Evolutionary conservation across 2,797 vertebrate species (phyloP), one percentile per base, ranked within the genome.

Genomic region (Leptatherina wallacei): DNA sequence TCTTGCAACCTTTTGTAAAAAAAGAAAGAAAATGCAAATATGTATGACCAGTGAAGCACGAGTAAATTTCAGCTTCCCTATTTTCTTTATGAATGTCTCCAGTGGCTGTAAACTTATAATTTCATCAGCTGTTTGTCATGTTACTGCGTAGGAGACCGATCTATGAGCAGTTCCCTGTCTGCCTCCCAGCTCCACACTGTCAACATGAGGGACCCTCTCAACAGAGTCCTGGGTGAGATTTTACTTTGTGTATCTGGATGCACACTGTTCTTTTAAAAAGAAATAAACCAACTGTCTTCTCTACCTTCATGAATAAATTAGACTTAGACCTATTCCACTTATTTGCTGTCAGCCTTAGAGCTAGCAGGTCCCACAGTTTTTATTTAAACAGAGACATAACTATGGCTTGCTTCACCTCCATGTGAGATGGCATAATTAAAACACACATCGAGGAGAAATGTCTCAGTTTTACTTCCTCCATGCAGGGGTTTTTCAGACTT

Each of bases 131-230:
- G 42, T 62, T 59, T 47, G 2, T 72, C 30, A 0, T 32, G 22
- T 75, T 59, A 0, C 55, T 1, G 64, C 67, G 14, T 60, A 95
- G 95, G 95, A 54, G 98, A 99, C 81, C 94, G 97, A 35, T 96
- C 97, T 0, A 98, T 99, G 97, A 99, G 96, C 93, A 98, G 92
- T 84, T 98, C 97, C 0, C 94, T 99, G 5, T 99, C 98, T 0
- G 97, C 98, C 67, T 98, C 98, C 36, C 98, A 99, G 89, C 96
- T 99, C 4, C 98, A 99, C 93, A 97, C 96, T 0, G 95, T 99
- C 88, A 99, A 97, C 94, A 99, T 98, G 96, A 95, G 96, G 78
- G 97, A 99, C 78, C 98, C 98, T 0, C 95, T 99, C 59, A 99
- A 99, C 93, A 81, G 97, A 52, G 97, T 99, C 63, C 90, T 99